Percentiles rank a stretch among this genome's conserved stretches.
Evolutionary conservation across 2,113 vertebrate genomes (phyloP).

Genomic region (Cyrtonyx montezumae): DNA sequence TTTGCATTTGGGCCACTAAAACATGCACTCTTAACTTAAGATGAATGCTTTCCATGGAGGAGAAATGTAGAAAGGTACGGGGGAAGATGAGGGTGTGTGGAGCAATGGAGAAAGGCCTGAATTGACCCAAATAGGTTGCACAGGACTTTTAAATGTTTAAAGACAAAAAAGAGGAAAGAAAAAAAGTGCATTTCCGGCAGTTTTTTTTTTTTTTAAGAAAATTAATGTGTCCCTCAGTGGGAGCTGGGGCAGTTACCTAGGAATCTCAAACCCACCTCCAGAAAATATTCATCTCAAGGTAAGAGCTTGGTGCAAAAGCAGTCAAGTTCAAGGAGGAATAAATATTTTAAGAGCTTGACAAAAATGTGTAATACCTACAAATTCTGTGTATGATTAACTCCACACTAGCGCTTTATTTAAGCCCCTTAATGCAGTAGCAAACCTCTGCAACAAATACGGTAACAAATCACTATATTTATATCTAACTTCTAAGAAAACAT

Average conservation of each 20-base stretch:
- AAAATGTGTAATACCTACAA: not conserved
- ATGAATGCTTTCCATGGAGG: not conserved
- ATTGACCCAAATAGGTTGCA: no score
- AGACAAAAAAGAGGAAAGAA: not conserved
- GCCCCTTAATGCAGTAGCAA: not conserved
- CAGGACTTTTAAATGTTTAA: not conserved
- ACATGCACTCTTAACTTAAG: not conserved
- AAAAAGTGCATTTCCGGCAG: not conserved
- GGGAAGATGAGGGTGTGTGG: not conserved
- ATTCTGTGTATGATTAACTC: not conserved
- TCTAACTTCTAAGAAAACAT: not conserved
- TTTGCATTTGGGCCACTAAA: not conserved
- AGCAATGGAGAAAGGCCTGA: no score
- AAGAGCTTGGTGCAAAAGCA: not conserved
- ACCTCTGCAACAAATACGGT: not conserved
- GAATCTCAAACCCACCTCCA: not conserved
- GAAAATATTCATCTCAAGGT: constrained; percentile 5
- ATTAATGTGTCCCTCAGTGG: not conserved
- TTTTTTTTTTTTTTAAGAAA: not conserved
- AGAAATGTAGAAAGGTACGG: not conserved
- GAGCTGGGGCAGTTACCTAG: not conserved
- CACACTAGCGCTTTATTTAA: not conserved
- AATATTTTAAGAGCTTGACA: not conserved
- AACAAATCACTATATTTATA: not conserved
- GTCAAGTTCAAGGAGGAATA: not conserved